These are phyloP conservation scores for Pempheris klunzingeri DNA, from an alignment of 2,797 vertebrate species.

Conservation along the genomic window DNA sequence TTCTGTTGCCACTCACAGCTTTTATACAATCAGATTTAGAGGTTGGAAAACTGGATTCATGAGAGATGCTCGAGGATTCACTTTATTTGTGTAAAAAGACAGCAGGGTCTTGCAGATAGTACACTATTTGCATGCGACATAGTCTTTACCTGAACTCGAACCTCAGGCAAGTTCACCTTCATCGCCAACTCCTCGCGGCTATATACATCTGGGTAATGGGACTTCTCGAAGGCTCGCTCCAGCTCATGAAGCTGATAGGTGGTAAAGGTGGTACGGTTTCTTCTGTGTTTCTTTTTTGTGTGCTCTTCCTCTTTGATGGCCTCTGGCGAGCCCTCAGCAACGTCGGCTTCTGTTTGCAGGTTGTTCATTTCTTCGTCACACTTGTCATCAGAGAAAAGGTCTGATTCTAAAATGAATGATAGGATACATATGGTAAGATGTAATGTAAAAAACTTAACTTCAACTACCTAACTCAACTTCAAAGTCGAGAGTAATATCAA, in stretches of 20 bases:
- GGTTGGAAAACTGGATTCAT: too few species aligned
- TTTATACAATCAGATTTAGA: too few species aligned
- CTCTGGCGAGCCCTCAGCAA: conserved; percentile 81
- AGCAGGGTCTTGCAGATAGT: too few species aligned
- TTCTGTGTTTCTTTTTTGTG: conserved; percentile 91
- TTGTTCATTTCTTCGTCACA: conserved; percentile 85
- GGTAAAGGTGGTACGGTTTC: conserved; percentile 94
- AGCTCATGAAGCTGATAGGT: conserved; percentile 95
- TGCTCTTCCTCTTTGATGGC: conserved; percentile 85
- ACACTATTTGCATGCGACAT: too few species aligned
- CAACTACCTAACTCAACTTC: not conserved
- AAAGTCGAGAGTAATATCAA: not conserved
- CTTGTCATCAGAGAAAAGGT: conserved; percentile 88
- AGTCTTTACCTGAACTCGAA: conserved; percentile 91
- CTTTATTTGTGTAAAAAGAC: too few species aligned
- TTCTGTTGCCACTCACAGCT: too few species aligned
- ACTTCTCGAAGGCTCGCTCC: conserved; percentile 93
- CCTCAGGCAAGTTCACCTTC: conserved; percentile 94
- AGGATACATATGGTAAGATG: not conserved
- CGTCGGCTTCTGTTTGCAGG: conserved; percentile 77
- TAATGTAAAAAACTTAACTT: too few species aligned
- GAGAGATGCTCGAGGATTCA: too few species aligned
- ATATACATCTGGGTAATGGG: conserved; percentile 94
- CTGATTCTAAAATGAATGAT: conserved; percentile 72
- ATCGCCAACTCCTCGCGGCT: conserved; percentile 94